A percentile compares a stretch with the other conserved stretches of the same genome.
Evolutionary conservation across 2,888 invertebrate genomes (phyloP).

Genomic region (Chrysomela aeneicollis): DNA sequence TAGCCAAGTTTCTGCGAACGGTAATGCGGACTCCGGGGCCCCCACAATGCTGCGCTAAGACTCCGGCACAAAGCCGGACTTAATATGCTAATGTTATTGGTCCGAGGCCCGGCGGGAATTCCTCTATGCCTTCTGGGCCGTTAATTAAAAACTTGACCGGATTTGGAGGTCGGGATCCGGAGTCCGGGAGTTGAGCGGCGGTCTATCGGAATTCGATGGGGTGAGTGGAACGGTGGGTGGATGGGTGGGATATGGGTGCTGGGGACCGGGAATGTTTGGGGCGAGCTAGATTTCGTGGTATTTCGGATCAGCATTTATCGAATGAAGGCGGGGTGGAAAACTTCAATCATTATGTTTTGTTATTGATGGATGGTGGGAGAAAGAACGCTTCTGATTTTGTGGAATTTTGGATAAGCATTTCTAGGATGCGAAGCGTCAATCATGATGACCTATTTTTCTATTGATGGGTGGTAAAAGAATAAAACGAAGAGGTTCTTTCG

Average conservation of each 20-base stretch:
- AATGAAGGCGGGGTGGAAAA: too few relatives aligned
- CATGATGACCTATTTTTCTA: too few relatives aligned
- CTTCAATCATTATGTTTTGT: too few relatives aligned
- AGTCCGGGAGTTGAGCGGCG: constrained; percentile 5
- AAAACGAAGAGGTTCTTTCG: too few relatives aligned
- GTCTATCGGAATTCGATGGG: constrained; percentile 18
- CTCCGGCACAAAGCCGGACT: constrained; percentile 39
- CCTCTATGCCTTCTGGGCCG: constrained; percentile 40
- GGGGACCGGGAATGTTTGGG: too few relatives aligned
- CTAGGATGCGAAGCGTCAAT: too few relatives aligned
- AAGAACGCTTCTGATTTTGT: too few relatives aligned
- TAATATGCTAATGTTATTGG: constrained; percentile 43
- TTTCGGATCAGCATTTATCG: too few relatives aligned
- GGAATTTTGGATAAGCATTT: too few relatives aligned
- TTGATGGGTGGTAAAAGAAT: too few relatives aligned
- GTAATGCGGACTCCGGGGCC: constrained; percentile 22
- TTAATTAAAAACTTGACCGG: constrained; percentile 32
- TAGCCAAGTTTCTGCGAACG: constrained; percentile 22
- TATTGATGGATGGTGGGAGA: too few relatives aligned
- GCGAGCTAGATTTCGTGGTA: too few relatives aligned
- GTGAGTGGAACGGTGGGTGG: neutral
- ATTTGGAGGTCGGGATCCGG: constrained; percentile 7
- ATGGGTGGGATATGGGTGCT: neutral
- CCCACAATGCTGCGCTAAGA: constrained; percentile 33
- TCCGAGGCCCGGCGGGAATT: constrained; percentile 27